A percentile compares a stretch with the other conserved stretches of the same genome.
Conservation (phyloP, 1,140 invertebrate species). For the Glomeris maerens region DNA sequence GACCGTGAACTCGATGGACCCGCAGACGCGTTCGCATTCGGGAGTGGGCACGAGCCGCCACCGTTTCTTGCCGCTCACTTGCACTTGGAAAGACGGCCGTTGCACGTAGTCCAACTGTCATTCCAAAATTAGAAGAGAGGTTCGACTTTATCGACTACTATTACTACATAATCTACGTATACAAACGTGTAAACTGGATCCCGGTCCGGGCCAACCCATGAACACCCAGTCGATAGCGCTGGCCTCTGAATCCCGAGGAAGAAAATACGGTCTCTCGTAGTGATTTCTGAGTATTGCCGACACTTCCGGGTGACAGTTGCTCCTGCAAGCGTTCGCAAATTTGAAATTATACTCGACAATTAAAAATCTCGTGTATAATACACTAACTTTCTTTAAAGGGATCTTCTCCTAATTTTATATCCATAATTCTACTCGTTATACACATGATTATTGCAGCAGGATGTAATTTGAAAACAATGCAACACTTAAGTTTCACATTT, state of each 20-base stretch:
- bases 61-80: slow-evolving; percentile 64
- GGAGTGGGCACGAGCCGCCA: slow-evolving; percentile 77
- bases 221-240: slow-evolving; percentile 89
- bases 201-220: slow-evolving; percentile 82
- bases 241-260: slow-evolving; percentile 64
- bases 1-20: slow-evolving; percentile 50
- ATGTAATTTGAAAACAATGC: too few relatives aligned
- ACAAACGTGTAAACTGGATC: slow-evolving; percentile 85
- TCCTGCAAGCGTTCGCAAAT: slow-evolving; percentile 51
- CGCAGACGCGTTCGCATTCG: slow-evolving; percentile 68
- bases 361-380: background rate
- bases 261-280: slow-evolving; percentile 73
- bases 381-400: background rate
- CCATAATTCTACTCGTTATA: background rate
- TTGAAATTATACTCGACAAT: background rate
- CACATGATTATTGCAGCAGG: too few relatives aligned
- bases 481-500: too few relatives aligned
- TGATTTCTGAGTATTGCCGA: slow-evolving; percentile 57
- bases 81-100: slow-evolving; percentile 87
- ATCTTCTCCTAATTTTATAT: background rate
- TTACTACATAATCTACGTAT: slow-evolving; percentile 1
- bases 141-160: background rate
- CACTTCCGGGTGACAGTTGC: slow-evolving; percentile 70
- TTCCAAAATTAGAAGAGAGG: background rate
- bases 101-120: slow-evolving; percentile 74